phyloP scores from a whole-genome alignment of 2,888 invertebrate genomes.

The Cordilura impudica region DNA sequence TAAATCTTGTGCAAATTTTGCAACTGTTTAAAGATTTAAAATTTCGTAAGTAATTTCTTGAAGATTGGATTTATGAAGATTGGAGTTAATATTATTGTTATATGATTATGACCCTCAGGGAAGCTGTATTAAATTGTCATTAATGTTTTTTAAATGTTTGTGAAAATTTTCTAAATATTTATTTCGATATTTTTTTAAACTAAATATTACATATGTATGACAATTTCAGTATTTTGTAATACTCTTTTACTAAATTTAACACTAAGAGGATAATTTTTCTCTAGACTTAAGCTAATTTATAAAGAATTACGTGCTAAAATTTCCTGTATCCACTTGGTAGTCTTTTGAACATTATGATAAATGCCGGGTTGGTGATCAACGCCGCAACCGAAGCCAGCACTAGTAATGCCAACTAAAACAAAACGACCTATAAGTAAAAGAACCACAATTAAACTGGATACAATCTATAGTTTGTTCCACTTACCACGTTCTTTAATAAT shows the following conservation, averaged over 20 bases:
- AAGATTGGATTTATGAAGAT: neutral
- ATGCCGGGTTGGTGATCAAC: conserved; percentile 92
- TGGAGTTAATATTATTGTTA: too few species aligned
- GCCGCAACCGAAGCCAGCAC: conserved; percentile 91
- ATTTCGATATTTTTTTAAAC: too few species aligned
- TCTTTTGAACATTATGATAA: conserved; percentile 88
- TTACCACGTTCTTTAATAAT: conserved; percentile 82
- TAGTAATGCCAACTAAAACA: conserved; percentile 89
- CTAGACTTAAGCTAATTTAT: neutral
- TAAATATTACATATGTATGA: neutral
- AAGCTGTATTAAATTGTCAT: too few species aligned
- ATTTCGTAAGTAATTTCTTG: neutral
- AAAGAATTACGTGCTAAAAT: conserved; percentile 72
- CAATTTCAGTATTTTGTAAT: too few species aligned
- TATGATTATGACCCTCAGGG: too few species aligned
- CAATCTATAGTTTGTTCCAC: neutral
- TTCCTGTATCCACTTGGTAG: conserved; percentile 84
- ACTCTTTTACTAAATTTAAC: neutral
- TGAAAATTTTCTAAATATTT: too few species aligned
- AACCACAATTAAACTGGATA: conserved; percentile 67
- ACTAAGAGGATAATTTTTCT: neutral
- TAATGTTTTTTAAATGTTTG: too few species aligned
- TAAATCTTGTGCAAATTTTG: neutral
- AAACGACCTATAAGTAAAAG: conserved; percentile 78
- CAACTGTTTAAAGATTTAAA: neutral